These are phyloP conservation scores for Harpagoxenus sublaevis DNA, from an alignment of 2,888 invertebrate species.

Conservation along the genomic window DNA sequence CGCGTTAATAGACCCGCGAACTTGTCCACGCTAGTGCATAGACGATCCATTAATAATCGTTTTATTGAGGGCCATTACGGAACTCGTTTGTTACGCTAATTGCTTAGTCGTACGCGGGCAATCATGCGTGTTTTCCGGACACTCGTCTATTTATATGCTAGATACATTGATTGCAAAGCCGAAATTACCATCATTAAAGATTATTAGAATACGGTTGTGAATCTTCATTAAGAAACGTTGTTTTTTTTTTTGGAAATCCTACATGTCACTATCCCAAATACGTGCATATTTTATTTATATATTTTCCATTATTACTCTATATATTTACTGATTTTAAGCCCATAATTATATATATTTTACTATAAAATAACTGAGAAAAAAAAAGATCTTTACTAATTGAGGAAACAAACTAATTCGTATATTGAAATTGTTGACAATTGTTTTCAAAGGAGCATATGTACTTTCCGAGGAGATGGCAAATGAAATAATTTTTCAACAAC, in stretches of 20 bases:
- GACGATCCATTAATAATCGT: slow-evolving; percentile 33
- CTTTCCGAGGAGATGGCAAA: no score
- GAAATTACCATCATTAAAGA: neutral
- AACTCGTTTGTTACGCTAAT: slow-evolving; percentile 48
- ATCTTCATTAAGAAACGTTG: neutral
- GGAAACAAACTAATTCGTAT: neutral
- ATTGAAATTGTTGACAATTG: neutral
- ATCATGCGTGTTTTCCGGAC: slow-evolving; percentile 21
- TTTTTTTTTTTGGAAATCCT: no score
- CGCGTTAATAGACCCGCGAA: slow-evolving; percentile 32
- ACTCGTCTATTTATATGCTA: neutral
- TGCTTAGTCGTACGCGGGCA: slow-evolving; percentile 7
- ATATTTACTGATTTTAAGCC: no score
- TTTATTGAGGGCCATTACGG: slow-evolving; percentile 32
- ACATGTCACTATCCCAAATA: no score
- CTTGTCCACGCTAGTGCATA: slow-evolving; percentile 4
- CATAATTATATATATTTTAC: no score
- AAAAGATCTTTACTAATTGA: no score
- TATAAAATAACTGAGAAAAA: no score
- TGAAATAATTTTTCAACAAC: neutral
- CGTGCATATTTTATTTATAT: no score
- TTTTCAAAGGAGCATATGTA: neutral
- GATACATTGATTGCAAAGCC: neutral
- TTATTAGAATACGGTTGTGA: neutral
- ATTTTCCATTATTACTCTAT: no score